Conservation (phyloP, 2,888 invertebrate genomes). For the Erebia epiphron region DNA sequence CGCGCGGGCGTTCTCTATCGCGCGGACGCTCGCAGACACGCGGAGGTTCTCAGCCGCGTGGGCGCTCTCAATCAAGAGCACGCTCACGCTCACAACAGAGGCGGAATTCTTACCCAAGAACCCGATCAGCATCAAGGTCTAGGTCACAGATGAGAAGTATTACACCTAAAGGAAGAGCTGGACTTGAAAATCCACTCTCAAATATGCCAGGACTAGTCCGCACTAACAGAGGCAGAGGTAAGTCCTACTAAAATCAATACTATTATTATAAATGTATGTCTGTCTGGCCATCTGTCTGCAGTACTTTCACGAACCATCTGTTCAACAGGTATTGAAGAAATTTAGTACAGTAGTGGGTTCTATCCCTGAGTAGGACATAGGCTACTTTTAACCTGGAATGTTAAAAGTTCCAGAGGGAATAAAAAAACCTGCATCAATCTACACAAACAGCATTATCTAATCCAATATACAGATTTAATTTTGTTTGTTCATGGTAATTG, state of each 20-base stretch:
- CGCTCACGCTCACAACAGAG: constrained; percentile 48
- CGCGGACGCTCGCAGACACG: constrained; percentile 39
- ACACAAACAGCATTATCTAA: too few species aligned
- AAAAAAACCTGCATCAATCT: too few species aligned
- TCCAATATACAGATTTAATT: background rate
- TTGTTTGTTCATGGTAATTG: background rate
- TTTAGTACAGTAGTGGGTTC: too few species aligned
- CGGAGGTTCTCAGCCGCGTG: constrained; percentile 45
- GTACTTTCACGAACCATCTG: too few species aligned
- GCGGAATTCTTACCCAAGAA: constrained; percentile 57
- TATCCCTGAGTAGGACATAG: too few species aligned
- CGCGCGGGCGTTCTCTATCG: constrained; percentile 39
- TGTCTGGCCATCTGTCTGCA: too few species aligned
- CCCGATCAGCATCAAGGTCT: constrained; percentile 64
- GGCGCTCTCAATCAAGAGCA: constrained; percentile 48
- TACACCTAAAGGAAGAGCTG: constrained; percentile 72
- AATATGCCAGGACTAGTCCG: constrained; percentile 58
- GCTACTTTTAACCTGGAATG: too few species aligned
- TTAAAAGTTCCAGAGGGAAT: too few species aligned
- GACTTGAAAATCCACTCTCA: constrained; percentile 51
- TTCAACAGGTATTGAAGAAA: too few species aligned
- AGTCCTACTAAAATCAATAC: background rate
- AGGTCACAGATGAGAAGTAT: constrained; percentile 64
- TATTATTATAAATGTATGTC: too few species aligned
- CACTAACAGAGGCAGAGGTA: constrained; percentile 56